Percentiles rank a stretch among this genome's conserved stretches.
Evolutionary conservation across 2,888 invertebrate genomes (phyloP).

Genomic region (Cremastinae sp.): DNA sequence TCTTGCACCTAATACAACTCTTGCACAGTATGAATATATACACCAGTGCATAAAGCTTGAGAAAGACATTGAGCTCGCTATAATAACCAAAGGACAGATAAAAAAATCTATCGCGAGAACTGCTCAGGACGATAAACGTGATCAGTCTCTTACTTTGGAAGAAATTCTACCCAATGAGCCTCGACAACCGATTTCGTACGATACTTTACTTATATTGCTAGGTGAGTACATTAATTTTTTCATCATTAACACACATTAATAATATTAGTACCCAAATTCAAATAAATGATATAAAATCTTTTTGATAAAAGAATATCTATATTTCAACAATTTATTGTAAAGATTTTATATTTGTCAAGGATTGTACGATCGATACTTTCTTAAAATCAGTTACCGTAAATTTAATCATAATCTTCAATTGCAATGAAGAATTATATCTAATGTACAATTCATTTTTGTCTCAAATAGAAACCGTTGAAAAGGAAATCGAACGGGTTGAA

Average conservation of each 20-base stretch:
- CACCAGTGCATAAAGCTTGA: constrained; percentile 96
- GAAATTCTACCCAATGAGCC: constrained; percentile 90
- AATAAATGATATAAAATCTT: background rate
- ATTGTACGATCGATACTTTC: too few species aligned
- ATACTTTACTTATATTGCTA: constrained; percentile 91
- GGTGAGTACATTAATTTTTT: constrained; percentile 81
- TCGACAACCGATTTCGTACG: constrained; percentile 88
- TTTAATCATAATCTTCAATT: too few species aligned
- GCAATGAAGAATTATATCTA: constrained; percentile 10
- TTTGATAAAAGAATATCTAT: background rate
- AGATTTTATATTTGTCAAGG: too few species aligned
- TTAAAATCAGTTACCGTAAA: too few species aligned
- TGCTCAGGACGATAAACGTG: constrained; percentile 90
- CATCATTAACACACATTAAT: background rate
- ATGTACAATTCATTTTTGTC: constrained; percentile 1
- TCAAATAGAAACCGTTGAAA: constrained; percentile 87
- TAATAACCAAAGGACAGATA: constrained; percentile 83
- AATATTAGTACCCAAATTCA: background rate
- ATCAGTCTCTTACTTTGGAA: constrained; percentile 88
- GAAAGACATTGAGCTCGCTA: constrained; percentile 88
- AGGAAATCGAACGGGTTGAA: constrained; percentile 89
- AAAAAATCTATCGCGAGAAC: constrained; percentile 88
- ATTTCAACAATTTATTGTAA: constrained; percentile 12
- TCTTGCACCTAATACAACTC: constrained; percentile 89
- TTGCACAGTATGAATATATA: constrained; percentile 95